Percentiles rank a stretch among this genome's conserved stretches.
Evolutionary conservation across 2,888 invertebrate species (phyloP).

Genomic region (Napeogenes inachia): DNA sequence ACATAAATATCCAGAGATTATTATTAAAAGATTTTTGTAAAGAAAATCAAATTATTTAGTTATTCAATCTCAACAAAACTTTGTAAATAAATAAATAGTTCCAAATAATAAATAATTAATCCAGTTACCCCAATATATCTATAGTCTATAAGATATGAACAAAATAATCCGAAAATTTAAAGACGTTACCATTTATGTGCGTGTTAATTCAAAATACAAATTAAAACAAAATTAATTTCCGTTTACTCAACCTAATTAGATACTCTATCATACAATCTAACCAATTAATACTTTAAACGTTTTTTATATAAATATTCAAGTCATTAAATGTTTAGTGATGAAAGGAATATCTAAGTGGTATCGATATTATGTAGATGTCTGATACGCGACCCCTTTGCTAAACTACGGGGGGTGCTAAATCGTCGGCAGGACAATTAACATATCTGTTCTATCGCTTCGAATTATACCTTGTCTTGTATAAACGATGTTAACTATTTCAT

Average conservation of each 20-base stretch:
- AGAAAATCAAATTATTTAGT: too few species aligned
- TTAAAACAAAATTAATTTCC: slow-evolving; percentile 12
- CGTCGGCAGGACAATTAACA: slow-evolving; percentile 66
- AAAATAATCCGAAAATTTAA: too few species aligned
- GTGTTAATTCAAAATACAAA: background rate
- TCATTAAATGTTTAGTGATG: slow-evolving; percentile 53
- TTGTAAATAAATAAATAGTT: too few species aligned
- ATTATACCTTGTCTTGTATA: slow-evolving; percentile 46
- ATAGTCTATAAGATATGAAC: too few species aligned
- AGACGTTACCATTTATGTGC: background rate
- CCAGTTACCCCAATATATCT: too few species aligned
- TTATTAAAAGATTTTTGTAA: too few species aligned
- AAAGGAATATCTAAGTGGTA: slow-evolving; percentile 45
- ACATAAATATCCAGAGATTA: too few species aligned
- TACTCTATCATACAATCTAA: slow-evolving; percentile 31
- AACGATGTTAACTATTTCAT: slow-evolving; percentile 20
- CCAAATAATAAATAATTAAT: too few species aligned
- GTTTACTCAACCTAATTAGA: slow-evolving; percentile 22
- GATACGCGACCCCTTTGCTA: slow-evolving; percentile 56
- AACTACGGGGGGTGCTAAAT: slow-evolving; percentile 69
- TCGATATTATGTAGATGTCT: slow-evolving; percentile 44
- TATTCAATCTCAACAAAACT: too few species aligned
- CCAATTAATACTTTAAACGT: slow-evolving; percentile 38
- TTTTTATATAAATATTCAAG: slow-evolving; percentile 37
- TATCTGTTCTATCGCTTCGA: slow-evolving; percentile 66